Evolutionary conservation across 2,888 invertebrate species (phyloP), one percentile per base, ranked within the genome.

Genomic region (Gymnosoma rotundatum): DNA sequence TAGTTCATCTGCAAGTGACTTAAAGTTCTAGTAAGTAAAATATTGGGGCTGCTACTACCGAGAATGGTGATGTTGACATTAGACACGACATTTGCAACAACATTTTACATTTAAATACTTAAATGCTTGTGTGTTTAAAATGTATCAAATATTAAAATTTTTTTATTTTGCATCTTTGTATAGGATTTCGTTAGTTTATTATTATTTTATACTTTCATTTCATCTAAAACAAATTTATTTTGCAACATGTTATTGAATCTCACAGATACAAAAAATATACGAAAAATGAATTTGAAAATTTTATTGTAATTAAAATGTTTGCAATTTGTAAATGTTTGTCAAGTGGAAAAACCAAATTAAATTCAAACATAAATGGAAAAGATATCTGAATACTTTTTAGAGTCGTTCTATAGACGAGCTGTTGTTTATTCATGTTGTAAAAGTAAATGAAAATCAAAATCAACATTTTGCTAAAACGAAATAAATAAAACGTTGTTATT

Each of bases 301-400:
- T 74, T 54, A 86, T 88, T 89, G 86, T 87, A 87, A 88, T 88
- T 88, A 87, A 89, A 87, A 89, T 89, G 87, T 88, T 87, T 86
- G 87, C 88, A 89, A 90, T 89, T 89, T 90, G 89, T 89, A 87
- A 88, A 86, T 86, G 87, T 88, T 89, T 89, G 87, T 88, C 88
- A 87, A 86, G 86, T 86, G 84, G 86, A 88, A 88, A 70, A 74
- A 75, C 76, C 58, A 72, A 78, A 76, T 67, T 58, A 58, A 75
- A 75, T 66, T 45, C 25, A 36, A 60, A 69, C 61, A 61, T 50
- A 12, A 32, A 32, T 32, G 32, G 32, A 75, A 66, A 21, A 66
- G 14, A 50, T 56, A 63, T 63, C 63, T 63, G 42, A 16, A 54
- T 72, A 61, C 56, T 58, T 58, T 48, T 32, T 48, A 32, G n/a